Conservation (phyloP, 2,113 vertebrate species). For the Lonchura striata region DNA sequence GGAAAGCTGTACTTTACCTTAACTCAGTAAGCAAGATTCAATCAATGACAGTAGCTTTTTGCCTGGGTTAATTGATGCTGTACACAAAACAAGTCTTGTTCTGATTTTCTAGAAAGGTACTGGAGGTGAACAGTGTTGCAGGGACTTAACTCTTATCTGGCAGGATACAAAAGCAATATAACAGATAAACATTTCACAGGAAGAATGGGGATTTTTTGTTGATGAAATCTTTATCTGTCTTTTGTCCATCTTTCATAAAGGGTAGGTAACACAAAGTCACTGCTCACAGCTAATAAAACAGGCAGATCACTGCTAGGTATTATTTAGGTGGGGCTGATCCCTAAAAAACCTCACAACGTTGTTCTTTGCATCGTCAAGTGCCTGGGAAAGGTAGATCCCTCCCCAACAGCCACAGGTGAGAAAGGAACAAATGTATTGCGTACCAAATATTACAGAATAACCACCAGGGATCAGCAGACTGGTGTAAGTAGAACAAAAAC, state of each 20-base stretch:
- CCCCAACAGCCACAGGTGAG: neutral
- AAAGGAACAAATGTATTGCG: neutral
- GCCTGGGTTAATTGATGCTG: neutral
- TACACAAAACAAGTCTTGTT: neutral
- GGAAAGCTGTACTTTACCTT: neutral
- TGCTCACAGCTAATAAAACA: neutral
- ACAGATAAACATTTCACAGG: neutral
- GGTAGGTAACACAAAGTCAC: neutral
- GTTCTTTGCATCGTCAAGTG: neutral
- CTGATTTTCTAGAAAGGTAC: neutral
- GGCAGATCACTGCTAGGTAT: neutral
- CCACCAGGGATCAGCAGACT: neutral
- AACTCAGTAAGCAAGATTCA: neutral
- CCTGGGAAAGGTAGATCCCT: neutral
- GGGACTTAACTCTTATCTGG: neutral
- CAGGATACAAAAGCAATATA: neutral
- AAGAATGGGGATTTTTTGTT: neutral
- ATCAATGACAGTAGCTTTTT: neutral
- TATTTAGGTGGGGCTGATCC: neutral
- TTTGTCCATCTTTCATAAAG: neutral
- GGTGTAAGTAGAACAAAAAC: neutral
- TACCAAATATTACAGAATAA: neutral
- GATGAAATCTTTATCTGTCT: neutral
- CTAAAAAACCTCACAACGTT: accelerated
- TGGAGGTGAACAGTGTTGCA: neutral